Evolutionary conservation across 2,113 vertebrate species (phyloP), one percentile per base, ranked within the genome.

Genomic region (Casuarius casuarius): DNA sequence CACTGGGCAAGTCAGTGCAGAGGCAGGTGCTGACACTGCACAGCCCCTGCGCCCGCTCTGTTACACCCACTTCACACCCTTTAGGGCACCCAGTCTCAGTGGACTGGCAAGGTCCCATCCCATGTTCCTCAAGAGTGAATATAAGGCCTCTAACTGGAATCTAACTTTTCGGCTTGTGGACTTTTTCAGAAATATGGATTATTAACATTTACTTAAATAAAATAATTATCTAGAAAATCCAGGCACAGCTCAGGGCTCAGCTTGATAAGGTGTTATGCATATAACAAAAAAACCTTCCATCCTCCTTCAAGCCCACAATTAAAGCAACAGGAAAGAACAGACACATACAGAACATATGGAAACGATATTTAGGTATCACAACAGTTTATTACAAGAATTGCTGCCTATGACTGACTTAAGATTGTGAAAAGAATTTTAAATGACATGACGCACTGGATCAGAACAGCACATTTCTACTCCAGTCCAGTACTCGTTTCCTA

Each of bases 31-130:
- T 19, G 4, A 38, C 72, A 76, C 23, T 42, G n/a, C 4, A 1
- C 66, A 67, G 66, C 22, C 33, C 42, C 20, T 16, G 19, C 0
- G 0, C 7, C 84, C 22, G 3, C 46, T 59, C 66, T 58, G 42
- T 52, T 7, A 1, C 0, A 0, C 35, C 28, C n/a, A 59, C 1
- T 3, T 16, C 52, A 85, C 2, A 0, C 21, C 49, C 29, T 74
- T 46, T 10, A 31, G 35, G 44, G 40, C 65, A 59, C 42, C 62
- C 66, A 38, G 71, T 1, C 0, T 21, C 78, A 82, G 70, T 5
- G 1, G 23, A 51, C 40, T 76, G 5, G 6, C 10, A 35, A 58
- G 18, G 40, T n/a, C n/a, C 9, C 33, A 25, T 86, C 40, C 22
- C 0, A 0, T 4, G 29, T 20, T 87, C n/a, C 33, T 33, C 48